A percentile compares a stretch with the other conserved stretches of the same genome.
Conservation (phyloP, 2,888 invertebrate genomes). For the Netelia melanura region DNA sequence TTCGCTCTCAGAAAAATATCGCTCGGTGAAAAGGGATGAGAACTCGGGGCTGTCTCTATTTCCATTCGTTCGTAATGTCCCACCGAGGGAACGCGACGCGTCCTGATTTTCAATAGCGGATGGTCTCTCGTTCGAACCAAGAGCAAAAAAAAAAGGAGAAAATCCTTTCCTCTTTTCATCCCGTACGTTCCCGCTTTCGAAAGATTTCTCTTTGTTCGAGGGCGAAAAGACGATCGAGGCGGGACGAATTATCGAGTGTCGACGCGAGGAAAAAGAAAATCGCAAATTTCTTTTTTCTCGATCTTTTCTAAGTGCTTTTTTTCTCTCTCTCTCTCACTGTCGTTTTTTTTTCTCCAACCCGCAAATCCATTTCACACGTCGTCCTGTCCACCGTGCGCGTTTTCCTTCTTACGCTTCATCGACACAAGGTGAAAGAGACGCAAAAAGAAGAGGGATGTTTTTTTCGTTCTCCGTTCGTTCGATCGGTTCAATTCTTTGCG, state of each 20-base stretch:
- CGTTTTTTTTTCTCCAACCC: background rate
- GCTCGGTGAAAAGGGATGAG: no score
- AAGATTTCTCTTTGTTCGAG: slow-evolving; percentile 22
- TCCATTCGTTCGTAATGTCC: background rate
- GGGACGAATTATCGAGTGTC: slow-evolving; percentile 14
- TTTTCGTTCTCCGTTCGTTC: slow-evolving; percentile 4
- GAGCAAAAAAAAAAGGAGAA: background rate
- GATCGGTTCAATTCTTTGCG: background rate
- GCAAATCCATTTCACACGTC: slow-evolving; percentile 19
- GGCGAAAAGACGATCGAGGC: background rate
- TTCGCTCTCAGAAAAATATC: no score
- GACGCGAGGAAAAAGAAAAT: background rate
- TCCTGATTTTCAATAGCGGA: background rate
- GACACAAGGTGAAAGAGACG: slow-evolving; percentile 13
- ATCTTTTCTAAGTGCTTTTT: background rate
- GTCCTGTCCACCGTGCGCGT: background rate
- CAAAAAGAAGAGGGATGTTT: background rate
- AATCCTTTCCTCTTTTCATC: background rate
- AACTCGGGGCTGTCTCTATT: background rate
- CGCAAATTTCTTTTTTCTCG: background rate
- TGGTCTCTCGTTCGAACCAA: background rate
- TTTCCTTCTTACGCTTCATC: slow-evolving; percentile 10
- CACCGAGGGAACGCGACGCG: background rate
- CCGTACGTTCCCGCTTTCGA: background rate
- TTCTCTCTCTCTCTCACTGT: background rate